Base-by-base conservation (phyloP, 1,140 invertebrate genomes). In the Drosophila pandora region DNA sequence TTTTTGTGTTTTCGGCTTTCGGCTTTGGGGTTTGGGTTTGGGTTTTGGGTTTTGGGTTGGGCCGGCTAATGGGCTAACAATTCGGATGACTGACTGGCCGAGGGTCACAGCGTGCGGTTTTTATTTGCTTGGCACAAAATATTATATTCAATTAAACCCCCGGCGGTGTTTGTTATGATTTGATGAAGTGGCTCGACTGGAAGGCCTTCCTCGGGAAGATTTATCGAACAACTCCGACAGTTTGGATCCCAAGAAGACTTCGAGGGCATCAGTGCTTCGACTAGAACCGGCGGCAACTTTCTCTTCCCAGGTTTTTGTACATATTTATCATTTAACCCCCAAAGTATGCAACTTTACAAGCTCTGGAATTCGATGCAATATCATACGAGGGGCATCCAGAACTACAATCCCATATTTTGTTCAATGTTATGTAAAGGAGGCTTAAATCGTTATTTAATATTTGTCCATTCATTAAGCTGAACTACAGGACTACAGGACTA, bases 51-150 rank as follows among this genome's bases (percentile, higher is more conserved):
- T 37, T 12, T 43, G 41, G 41, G 41, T 43, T 43, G 41, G 41
- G 58, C 48, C 48, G 5, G 34, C 22, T 67, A 64, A 67, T 67
- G 47, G 63, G 47, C 17, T 12, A 21, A 43, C 41, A 43, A 43
- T 43, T n/a, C 41, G 47, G 43, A 30, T 50, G 58, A 13, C 60
- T 32, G 25, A 41, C 47, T 62, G 62, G 49, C 47, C 62, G 62
- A 37, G 34, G 34, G 34, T 37, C 34, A n/a, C 34, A 37, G 34
- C 34, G 3, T 37, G 34, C 34, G 34, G 39, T 54, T n/a, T n/a
- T 37, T 37, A 37, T 37, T 37, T 37, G 34, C 2, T 37, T 37
- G 34, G 10, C 32, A 9, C 32, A 37, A 37, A 37, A 37, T 37
- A 12, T 37, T 43, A 17, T 43, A 43, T 43, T 43, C 41, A 43